A percentile compares a stretch with the other conserved stretches of the same genome.
phyloP scores from a whole-genome alignment of 2,113 vertebrate species.

The Heliornis fulica region DNA sequence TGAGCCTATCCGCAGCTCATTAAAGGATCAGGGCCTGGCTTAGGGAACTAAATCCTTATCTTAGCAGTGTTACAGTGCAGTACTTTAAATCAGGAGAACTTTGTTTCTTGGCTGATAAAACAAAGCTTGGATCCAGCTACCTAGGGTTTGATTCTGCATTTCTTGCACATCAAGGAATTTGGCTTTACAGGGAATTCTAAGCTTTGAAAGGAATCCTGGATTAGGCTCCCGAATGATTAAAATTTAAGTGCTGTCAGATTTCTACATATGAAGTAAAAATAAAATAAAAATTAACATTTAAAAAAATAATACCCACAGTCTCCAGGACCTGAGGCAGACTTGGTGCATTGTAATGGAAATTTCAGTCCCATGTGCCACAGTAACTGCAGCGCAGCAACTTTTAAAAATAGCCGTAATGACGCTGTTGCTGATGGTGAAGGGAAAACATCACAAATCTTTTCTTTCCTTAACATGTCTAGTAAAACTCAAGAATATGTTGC shows the following conservation, averaged over 20 bases:
- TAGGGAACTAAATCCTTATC: slow-evolving; percentile 24
- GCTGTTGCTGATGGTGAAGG: neutral
- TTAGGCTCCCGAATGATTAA: slow-evolving; percentile 59
- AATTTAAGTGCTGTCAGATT: slow-evolving; percentile 54
- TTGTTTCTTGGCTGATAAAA: slow-evolving; percentile 58
- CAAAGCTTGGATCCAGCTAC: slow-evolving; percentile 47
- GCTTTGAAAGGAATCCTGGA: slow-evolving; percentile 54
- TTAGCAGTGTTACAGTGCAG: slow-evolving; percentile 13
- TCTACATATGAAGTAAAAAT: slow-evolving; percentile 53
- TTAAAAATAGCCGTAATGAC: slow-evolving; percentile 45
- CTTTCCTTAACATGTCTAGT: neutral
- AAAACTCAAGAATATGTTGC: neutral
- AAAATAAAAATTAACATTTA: slow-evolving; percentile 68
- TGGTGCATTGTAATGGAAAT: slow-evolving; percentile 61
- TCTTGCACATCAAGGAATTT: slow-evolving; percentile 53
- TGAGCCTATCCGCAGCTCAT: slow-evolving; percentile 3
- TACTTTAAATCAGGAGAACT: slow-evolving; percentile 29
- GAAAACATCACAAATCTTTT: slow-evolving; percentile 1
- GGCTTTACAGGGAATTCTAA: slow-evolving; percentile 40
- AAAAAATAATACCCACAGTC: slow-evolving; percentile 58
- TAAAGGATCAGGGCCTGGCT: slow-evolving; percentile 45
- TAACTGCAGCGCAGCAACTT: slow-evolving; percentile 11
- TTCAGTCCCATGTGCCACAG: slow-evolving; percentile 47
- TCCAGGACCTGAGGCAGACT: slow-evolving; percentile 12
- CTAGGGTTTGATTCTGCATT: slow-evolving; percentile 43